phyloP scores from a whole-genome alignment of 2,113 vertebrate genomes.

The Natator depressus region DNA sequence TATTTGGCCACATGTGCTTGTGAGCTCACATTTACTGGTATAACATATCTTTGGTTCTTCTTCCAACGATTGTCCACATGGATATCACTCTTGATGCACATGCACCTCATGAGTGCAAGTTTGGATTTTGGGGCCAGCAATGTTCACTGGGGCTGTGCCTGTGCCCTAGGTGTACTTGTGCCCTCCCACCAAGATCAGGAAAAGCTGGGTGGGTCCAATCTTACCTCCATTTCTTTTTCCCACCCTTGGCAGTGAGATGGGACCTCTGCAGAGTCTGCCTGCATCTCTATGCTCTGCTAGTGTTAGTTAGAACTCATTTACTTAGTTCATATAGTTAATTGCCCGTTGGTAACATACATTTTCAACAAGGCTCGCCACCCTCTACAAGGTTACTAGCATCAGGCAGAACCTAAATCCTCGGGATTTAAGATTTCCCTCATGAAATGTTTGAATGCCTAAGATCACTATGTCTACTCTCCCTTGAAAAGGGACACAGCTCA shows the following conservation, averaged over 20 bases:
- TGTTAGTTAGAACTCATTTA: neutral
- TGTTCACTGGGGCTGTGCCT: neutral
- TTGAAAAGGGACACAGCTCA: neutral
- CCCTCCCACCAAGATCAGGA: neutral
- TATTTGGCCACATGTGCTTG: neutral
- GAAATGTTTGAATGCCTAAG: neutral
- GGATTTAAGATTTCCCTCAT: neutral
- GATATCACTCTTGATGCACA: neutral
- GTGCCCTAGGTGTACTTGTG: neutral
- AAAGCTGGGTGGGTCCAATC: neutral
- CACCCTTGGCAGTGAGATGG: neutral
- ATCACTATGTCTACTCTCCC: neutral
- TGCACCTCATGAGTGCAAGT: no score
- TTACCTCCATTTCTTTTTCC: neutral
- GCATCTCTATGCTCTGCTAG: neutral
- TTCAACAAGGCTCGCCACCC: neutral
- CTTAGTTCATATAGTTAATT: neutral
- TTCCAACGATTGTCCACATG: neutral
- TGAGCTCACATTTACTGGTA: neutral
- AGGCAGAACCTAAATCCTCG: neutral
- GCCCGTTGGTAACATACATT: neutral
- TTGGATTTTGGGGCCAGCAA: neutral
- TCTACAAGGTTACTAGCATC: neutral
- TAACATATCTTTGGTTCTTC: fast-evolving
- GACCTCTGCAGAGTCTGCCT: neutral